A percentile compares a stretch with the other conserved stretches of the same genome.
phyloP scores from a whole-genome alignment of 2,113 vertebrate species.

The Apodemus speciosus region DNA sequence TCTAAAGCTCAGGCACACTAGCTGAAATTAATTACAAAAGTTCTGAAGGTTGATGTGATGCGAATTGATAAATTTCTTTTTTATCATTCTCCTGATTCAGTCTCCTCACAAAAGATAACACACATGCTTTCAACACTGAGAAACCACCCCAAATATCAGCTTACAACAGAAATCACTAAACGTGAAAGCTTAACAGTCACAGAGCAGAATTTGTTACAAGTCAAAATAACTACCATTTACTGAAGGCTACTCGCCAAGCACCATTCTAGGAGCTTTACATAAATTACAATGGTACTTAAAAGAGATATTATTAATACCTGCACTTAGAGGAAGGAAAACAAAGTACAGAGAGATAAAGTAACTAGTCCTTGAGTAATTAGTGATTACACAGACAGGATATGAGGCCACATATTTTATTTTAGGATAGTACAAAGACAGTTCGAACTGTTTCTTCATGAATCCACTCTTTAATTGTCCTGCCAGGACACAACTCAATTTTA shows the following conservation, averaged over 20 bases:
- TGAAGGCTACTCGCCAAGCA: not conserved
- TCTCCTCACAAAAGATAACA: not conserved
- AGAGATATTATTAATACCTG: not conserved
- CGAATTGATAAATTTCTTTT: not conserved
- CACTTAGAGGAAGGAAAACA: not conserved
- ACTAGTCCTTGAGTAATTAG: not conserved
- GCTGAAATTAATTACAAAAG: not conserved
- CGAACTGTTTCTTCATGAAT: not conserved
- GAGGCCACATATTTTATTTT: not conserved
- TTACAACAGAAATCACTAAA: constrained; percentile 22
- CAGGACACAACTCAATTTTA: constrained; percentile 16
- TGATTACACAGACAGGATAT: not conserved
- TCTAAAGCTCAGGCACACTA: not conserved
- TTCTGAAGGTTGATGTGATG: not conserved
- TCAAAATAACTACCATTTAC: not conserved
- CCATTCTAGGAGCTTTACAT: not conserved
- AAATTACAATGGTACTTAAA: not conserved
- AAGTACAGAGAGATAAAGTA: not conserved
- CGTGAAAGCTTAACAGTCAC: constrained; percentile 2
- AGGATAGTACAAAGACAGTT: not conserved
- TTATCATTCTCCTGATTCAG: not conserved
- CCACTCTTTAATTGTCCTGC: not conserved
- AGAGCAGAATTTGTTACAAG: not conserved
- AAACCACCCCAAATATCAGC: constrained; percentile 5
- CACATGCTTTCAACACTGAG: not conserved